Conservation (phyloP, 2,797 vertebrate species). For the Aplochiton taeniatus region DNA sequence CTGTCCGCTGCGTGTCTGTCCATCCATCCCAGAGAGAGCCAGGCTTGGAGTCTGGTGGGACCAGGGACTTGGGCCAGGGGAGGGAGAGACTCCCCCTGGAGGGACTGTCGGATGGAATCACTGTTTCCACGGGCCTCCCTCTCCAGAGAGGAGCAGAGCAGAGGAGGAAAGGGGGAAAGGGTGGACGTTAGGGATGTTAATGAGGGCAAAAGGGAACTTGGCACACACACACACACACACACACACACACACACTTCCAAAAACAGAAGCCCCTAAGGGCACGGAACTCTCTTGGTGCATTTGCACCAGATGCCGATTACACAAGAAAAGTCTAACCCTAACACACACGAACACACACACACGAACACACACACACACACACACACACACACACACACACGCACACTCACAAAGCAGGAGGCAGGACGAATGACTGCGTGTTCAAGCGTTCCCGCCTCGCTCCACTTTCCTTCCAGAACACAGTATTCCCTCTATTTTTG, state of each 20-base stretch:
- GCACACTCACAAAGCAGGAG: slow-evolving; percentile 2
- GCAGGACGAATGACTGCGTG: slow-evolving; percentile 13
- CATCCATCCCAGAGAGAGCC: too few relatives aligned
- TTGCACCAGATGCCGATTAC: slow-evolving; percentile 15
- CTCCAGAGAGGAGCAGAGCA: slow-evolving; percentile 29
- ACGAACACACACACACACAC: not conserved
- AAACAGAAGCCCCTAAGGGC: slow-evolving; percentile 17
- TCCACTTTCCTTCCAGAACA: slow-evolving; percentile 37
- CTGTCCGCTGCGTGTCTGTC: too few relatives aligned
- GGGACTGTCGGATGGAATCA: slow-evolving; percentile 58
- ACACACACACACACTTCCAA: not conserved
- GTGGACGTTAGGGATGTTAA: slow-evolving; percentile 24
- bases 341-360: not conserved
- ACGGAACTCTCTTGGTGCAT: not conserved
- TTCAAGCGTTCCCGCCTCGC: slow-evolving; percentile 26
- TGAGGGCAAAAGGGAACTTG: slow-evolving; percentile 15
- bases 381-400: not conserved
- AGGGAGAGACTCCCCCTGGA: slow-evolving; percentile 57
- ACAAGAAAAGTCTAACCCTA: not conserved
- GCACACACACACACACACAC: slow-evolving; percentile 1
- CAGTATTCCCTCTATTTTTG: slow-evolving; percentile 53
- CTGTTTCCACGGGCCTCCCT: slow-evolving; percentile 42
- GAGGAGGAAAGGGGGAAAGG: slow-evolving; percentile 20
- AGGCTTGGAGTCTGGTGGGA: too few relatives aligned
- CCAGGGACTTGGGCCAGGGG: not conserved